Base-by-base conservation (phyloP, 2,888 invertebrate species). In the Eupelmus urozonus region DNA sequence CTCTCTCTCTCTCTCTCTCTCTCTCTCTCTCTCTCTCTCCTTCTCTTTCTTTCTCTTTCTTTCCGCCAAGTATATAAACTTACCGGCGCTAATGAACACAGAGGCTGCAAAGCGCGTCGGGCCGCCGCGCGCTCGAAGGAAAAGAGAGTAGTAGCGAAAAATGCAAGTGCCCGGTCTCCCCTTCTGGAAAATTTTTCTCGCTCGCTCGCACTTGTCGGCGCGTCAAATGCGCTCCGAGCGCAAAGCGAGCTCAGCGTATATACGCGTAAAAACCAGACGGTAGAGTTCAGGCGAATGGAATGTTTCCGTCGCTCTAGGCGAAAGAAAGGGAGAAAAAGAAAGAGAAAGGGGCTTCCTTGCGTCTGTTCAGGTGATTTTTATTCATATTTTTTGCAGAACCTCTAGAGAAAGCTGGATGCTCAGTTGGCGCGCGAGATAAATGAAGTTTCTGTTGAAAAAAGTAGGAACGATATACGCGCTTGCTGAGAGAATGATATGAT, bases 61-160 rank as follows among this genome's bases (percentile, higher is more conserved):
- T 18, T 18, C 4, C 40, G 23, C n/a, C 1, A 18, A 53, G 34
- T 53, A 34, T 23, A 53, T 34, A 66, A 66, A 34, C 66, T 66
- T 34, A 53, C 34, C 27, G 34, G 34, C 53, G 34, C 66, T 66
- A 66, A 66, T 66, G 66, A 66, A 66, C 53, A 34, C 51, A 51
- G 65, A 45, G 5, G 2, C 25, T 45, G 23, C 7, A 45, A 2
- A 63, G 25, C 16, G 25, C 0, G 20, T 45, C 5, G 16, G 16
- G 11, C 23, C 45, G 9, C 25, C 2, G 20, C 2, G 45, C 7
- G 51, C n/a, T 51, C 2, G 45, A 45, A 16, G 13, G 16, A 13
- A 45, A 45, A 45, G 13, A 45, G 45, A 51, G 45, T 7, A 20
- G 40, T 18, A 62, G n/a, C n/a, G 13, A 45, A 51, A 65, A 51